These are phyloP conservation scores for Channa argus DNA, from an alignment of 2,113 vertebrate genomes.

Conservation along the genomic window DNA sequence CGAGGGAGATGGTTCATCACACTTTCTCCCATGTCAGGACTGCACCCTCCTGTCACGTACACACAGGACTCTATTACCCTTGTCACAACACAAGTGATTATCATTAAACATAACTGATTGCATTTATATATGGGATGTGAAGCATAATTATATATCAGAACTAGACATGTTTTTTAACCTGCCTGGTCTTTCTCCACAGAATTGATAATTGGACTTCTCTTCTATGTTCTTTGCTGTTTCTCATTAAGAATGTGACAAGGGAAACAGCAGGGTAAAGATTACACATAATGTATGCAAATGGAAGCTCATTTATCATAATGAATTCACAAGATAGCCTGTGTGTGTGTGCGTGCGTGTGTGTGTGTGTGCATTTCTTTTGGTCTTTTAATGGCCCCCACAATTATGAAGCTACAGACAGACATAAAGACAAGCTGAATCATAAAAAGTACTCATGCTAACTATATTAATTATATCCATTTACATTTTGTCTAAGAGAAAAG, in stretches of 20 bases:
- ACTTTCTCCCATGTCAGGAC: slow-evolving; percentile 3
- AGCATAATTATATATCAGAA: slow-evolving; percentile 40
- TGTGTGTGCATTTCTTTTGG: too few relatives aligned
- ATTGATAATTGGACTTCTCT: slow-evolving; percentile 31
- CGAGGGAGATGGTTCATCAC: not conserved
- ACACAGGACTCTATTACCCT: not conserved
- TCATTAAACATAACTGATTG: slow-evolving; percentile 21
- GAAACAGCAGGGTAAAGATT: slow-evolving; percentile 7
- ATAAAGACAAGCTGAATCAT: not conserved
- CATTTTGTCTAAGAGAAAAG: too few relatives aligned
- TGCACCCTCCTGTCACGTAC: not conserved
- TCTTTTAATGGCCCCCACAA: too few relatives aligned
- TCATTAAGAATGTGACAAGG: not conserved
- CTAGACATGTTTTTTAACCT: slow-evolving; percentile 37
- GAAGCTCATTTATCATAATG: not conserved
- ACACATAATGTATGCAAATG: slow-evolving; percentile 30
- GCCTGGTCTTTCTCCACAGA: slow-evolving; percentile 23
- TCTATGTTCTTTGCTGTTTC: slow-evolving; percentile 4
- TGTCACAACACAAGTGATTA: slow-evolving; percentile 17
- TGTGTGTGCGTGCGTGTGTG: not conserved
- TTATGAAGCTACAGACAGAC: not conserved
- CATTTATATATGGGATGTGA: slow-evolving; percentile 8
- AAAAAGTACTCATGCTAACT: too few relatives aligned
- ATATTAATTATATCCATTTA: too few relatives aligned
- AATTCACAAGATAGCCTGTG: not conserved